These are phyloP conservation scores for Monopis laevigella DNA, from an alignment of 2,888 invertebrate genomes.

Conservation along the genomic window DNA sequence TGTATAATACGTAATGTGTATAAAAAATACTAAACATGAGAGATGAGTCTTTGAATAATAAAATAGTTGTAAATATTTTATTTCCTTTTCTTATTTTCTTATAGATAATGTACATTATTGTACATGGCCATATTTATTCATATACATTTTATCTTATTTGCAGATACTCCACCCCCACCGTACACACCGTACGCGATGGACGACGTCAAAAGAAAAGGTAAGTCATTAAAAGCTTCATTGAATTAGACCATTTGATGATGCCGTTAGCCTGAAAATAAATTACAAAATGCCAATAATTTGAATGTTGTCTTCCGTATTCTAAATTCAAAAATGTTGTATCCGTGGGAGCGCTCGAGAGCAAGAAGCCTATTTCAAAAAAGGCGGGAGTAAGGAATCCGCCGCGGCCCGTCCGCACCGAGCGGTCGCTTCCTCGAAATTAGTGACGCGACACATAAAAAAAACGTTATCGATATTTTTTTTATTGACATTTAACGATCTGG, in stretches of 20 bases:
- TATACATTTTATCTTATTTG: slow-evolving; percentile 37
- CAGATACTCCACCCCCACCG: slow-evolving; percentile 87
- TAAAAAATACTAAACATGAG: too few species aligned
- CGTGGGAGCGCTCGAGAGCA: slow-evolving; percentile 9
- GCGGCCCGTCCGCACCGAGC: slow-evolving; percentile 48
- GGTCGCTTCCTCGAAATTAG: slow-evolving; percentile 60
- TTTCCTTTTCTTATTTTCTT: too few species aligned
- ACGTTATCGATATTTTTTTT: slow-evolving; percentile 13
- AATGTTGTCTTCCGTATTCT: background rate
- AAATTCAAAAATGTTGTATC: slow-evolving; percentile 2
- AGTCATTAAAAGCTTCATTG: slow-evolving; percentile 29
- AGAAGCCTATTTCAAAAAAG: slow-evolving; percentile 33
- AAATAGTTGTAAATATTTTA: too few species aligned
- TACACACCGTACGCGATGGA: slow-evolving; percentile 80
- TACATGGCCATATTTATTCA: slow-evolving; percentile 11
- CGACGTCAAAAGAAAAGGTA: slow-evolving; percentile 82
- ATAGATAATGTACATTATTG: too few species aligned
- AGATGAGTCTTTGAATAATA: too few species aligned
- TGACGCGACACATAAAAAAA: slow-evolving; percentile 29
- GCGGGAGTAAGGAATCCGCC: slow-evolving; percentile 59
- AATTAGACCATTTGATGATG: background rate
- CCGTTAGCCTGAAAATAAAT: background rate
- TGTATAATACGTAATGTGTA: too few species aligned
- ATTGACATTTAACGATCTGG: background rate
- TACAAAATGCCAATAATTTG: background rate